A percentile compares a stretch with the other conserved stretches of the same genome.
These are phyloP conservation scores for Triplophysa rosa DNA, from an alignment of 2,113 vertebrate genomes.

Conservation along the genomic window DNA sequence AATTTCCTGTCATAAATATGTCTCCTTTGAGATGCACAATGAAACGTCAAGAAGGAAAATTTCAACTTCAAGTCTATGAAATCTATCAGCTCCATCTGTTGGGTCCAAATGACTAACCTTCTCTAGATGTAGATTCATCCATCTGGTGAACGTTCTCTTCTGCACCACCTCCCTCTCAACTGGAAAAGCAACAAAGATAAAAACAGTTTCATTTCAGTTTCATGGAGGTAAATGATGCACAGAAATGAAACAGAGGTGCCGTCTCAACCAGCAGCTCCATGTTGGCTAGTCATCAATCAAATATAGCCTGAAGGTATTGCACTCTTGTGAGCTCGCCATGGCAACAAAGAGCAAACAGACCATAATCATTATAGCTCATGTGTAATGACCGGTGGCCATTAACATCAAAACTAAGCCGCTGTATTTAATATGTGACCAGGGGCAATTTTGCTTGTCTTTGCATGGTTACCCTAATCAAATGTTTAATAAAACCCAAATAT, in stretches of 20 bases:
- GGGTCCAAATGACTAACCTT: slow-evolving; percentile 75
- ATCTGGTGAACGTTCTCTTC: slow-evolving; percentile 97
- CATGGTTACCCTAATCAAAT: background rate
- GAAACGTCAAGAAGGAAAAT: background rate
- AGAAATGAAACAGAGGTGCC: slow-evolving; percentile 7
- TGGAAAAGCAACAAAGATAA: slow-evolving; percentile 68
- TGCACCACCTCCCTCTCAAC: slow-evolving; percentile 93
- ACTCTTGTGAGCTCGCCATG: slow-evolving; percentile 35
- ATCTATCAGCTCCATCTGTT: background rate
- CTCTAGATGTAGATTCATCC: slow-evolving; percentile 95
- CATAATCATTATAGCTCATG: slow-evolving; percentile 5
- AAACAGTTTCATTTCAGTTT: slow-evolving; percentile 39
- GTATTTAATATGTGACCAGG: slow-evolving; percentile 14
- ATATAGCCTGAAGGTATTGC: slow-evolving; percentile 8
- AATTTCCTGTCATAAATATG: slow-evolving; percentile 40
- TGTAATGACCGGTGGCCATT: slow-evolving; percentile 4
- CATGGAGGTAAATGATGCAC: slow-evolving; percentile 17
- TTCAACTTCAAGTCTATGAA: background rate
- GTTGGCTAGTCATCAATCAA: slow-evolving; percentile 29
- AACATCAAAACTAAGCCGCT: background rate
- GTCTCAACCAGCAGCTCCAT: slow-evolving; percentile 21
- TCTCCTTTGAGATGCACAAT: background rate
- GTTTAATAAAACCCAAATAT: background rate
- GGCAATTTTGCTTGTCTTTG: background rate
- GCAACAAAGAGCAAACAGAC: slow-evolving; percentile 20